phyloP scores from a whole-genome alignment of 2,797 vertebrate genomes.

The Galagoides demidoff region DNA sequence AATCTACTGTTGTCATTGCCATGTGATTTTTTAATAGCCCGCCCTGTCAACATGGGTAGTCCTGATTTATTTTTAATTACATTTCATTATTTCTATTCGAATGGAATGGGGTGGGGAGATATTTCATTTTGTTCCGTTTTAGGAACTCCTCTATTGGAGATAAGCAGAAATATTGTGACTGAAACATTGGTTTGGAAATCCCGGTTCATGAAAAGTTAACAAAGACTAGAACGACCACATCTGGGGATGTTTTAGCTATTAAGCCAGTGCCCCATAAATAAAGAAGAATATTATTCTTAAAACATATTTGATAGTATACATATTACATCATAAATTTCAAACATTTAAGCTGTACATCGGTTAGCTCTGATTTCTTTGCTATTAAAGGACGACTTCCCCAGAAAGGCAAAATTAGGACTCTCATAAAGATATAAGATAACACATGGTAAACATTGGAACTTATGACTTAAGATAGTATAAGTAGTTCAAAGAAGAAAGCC shows the following conservation, averaged over 20 bases:
- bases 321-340: neutral
- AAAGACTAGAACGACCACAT: neutral
- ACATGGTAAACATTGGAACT: neutral
- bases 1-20: neutral
- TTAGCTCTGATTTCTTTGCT: neutral
- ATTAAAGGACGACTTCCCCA: neutral
- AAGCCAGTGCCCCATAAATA: neutral
- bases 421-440: neutral
- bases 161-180: slow-evolving; percentile 19
- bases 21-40: neutral
- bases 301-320: neutral
- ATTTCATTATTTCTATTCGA: slow-evolving; percentile 6
- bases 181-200: neutral
- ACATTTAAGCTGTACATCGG: neutral
- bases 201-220: neutral
- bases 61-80: neutral
- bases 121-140: slow-evolving; percentile 7
- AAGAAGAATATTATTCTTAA: neutral
- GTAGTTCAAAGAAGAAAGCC: slow-evolving; percentile 15
- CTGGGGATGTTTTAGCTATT: neutral
- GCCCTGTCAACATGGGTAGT: neutral
- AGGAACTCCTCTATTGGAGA: neutral
- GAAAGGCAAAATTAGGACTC: neutral
- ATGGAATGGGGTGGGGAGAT: neutral
- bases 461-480: neutral